These are phyloP conservation scores for Nothobranchius furzeri DNA, from an alignment of 2,113 vertebrate species.

Conservation along the genomic window DNA sequence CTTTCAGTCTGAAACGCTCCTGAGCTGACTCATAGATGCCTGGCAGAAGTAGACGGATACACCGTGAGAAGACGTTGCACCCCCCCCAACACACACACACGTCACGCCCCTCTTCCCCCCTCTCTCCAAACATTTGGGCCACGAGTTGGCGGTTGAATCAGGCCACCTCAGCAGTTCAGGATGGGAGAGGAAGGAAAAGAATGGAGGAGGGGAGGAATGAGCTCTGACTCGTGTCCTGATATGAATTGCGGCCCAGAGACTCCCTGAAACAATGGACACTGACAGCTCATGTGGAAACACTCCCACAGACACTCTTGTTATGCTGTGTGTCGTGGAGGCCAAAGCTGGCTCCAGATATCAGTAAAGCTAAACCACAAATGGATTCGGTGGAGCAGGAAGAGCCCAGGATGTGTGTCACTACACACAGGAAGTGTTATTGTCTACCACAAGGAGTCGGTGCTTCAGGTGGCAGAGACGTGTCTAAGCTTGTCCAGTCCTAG, in stretches of 20 bases:
- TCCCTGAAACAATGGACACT: conserved; percentile 64
- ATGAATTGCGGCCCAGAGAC: conserved; percentile 62
- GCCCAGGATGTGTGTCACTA: conserved; percentile 64
- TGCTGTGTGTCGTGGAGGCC: conserved; percentile 6
- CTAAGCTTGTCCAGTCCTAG: conserved; percentile 41
- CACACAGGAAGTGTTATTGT: conserved; percentile 64
- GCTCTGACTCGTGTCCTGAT: conserved; percentile 59
- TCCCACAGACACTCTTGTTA: conserved; percentile 39
- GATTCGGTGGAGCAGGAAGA: conserved; percentile 59
- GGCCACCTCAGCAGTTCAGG: conserved; percentile 68
- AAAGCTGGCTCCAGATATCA: neutral
- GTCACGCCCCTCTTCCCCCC: conserved; percentile 10
- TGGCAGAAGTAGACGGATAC: conserved; percentile 25
- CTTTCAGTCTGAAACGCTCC: conserved; percentile 7
- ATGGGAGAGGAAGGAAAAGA: conserved; percentile 64
- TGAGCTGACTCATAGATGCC: conserved; percentile 31
- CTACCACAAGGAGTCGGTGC: conserved; percentile 18
- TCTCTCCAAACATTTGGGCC: conserved; percentile 55
- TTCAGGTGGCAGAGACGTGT: conserved; percentile 64
- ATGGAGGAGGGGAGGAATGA: conserved; percentile 63
- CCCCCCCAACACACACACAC: neutral
- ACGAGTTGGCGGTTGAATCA: conserved; percentile 59
- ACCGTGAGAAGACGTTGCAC: conserved; percentile 51
- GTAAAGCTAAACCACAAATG: conserved; percentile 35
- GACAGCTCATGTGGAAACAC: conserved; percentile 61